Conservation (phyloP, 1,140 invertebrate genomes). For the Sarcophaga bullata region DNA sequence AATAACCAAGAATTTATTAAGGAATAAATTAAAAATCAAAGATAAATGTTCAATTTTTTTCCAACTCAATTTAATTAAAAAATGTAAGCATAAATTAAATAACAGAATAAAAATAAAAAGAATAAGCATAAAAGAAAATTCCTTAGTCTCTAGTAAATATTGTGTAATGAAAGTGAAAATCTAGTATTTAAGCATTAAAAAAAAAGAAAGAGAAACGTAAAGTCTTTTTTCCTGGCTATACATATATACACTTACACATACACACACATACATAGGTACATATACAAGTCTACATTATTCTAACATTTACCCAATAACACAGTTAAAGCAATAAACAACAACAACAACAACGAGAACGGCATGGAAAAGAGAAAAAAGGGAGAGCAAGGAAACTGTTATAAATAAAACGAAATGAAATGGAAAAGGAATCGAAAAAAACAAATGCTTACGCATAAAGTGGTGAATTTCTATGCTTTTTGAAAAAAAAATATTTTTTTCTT, state of each 20-base stretch:
- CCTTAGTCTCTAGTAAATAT: slow-evolving; percentile 32
- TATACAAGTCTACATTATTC: background rate
- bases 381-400: too few relatives aligned
- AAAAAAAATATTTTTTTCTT: too few relatives aligned
- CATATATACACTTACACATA: background rate
- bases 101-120: slow-evolving; percentile 14
- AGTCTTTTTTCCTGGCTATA: background rate
- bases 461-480: background rate
- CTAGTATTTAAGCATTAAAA: slow-evolving; percentile 28
- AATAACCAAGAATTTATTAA: background rate
- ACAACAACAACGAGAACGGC: too few relatives aligned
- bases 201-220: slow-evolving; percentile 27
- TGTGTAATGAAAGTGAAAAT: slow-evolving; percentile 42
- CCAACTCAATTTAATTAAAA: background rate
- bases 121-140: background rate
- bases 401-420: background rate
- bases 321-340: background rate
- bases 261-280: slow-evolving; percentile 5
- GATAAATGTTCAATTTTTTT: background rate
- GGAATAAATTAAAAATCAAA: background rate
- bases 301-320: background rate
- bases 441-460: background rate
- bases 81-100: background rate
- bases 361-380: too few relatives aligned
- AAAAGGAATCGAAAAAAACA: background rate